Percentiles rank a stretch among this genome's conserved stretches.
Evolutionary conservation across 2,888 invertebrate species (phyloP).

Genomic region (Itoplectis maculator): DNA sequence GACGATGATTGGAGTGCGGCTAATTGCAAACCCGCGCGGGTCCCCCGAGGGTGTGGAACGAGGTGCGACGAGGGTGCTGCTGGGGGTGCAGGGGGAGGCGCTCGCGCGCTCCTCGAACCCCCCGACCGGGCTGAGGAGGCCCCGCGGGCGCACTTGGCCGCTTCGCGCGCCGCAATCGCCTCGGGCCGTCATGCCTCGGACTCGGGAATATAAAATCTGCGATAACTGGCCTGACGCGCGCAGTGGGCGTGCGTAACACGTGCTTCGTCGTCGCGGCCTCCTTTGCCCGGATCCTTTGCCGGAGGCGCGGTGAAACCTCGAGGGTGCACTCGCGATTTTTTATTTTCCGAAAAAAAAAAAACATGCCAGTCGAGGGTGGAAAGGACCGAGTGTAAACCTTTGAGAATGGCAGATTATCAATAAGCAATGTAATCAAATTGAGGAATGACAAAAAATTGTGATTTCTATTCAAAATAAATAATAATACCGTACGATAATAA

Average conservation of each 20-base stretch:
- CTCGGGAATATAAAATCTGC: constrained; percentile 35
- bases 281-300: too few species aligned
- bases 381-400: too few species aligned
- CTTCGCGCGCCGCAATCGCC: neutral
- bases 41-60: constrained; percentile 43
- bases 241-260: constrained; percentile 35
- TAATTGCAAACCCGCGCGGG: constrained; percentile 45
- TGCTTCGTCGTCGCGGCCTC: constrained; percentile 7
- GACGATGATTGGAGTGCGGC: constrained; percentile 57
- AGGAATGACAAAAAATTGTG: too few species aligned
- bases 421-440: too few species aligned
- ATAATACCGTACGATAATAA: too few species aligned
- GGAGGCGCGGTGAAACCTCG: constrained; percentile 11
- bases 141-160: too few species aligned
- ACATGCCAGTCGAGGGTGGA: neutral
- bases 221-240: constrained; percentile 34
- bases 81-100: too few species aligned
- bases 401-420: too few species aligned
- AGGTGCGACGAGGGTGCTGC: constrained; percentile 42
- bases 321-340: constrained; percentile 29
- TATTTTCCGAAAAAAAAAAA: neutral
- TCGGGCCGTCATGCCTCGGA: constrained; percentile 13
- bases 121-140: neutral
- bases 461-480: too few species aligned
- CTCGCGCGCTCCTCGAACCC: neutral